Evolutionary conservation across 2,888 invertebrate genomes (phyloP), one percentile per base, ranked within the genome.

Genomic region (Heliconius aoede): DNA sequence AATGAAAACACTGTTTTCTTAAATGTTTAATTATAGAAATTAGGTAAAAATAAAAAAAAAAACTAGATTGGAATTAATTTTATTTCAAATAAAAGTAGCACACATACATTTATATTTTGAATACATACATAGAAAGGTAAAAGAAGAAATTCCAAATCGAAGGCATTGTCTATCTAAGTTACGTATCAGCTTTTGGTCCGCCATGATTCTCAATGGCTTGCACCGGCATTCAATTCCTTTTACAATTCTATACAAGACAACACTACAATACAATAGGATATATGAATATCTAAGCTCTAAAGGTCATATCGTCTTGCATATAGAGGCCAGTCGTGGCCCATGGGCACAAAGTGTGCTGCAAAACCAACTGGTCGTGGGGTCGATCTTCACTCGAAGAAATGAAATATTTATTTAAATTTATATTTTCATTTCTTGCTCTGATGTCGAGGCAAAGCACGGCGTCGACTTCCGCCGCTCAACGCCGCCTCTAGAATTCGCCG

Each of bases 221-320:
- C 71, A 72, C 62, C 40, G 24, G 74, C 78, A 74, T 74, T 76
- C 76, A 76, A 72, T 76, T 68, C 69, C 73, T 72, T 73, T 75
- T 73, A 78, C 67, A 75, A 74, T 62, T 40, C 76, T 69, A 60
- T 71, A 77, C 78, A 76, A 71, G 72, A 71, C 73, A 73, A 24
- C 69, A 69, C 61, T 40, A 74, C 60, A 61, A 65, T 62, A 79
- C 58, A 75, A 79, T 77, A 61, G 79, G 73, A 75, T 75, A 74
- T 74, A 73, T 76, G 74, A 76, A 76, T 79, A 79, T 79, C 74
- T 69, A 71, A 65, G 72, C 79, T 73, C 72, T 64, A 80, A 80
- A 80, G 79, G 80, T 80, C 79, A 77, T 60, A 76, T 76, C 55
- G 62, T 18, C 61, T 69, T 61, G 55, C 26, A 71, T n/a, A n/a